These are phyloP conservation scores for Orius insidiosus DNA, from an alignment of 1,140 invertebrate species.

Conservation along the genomic window DNA sequence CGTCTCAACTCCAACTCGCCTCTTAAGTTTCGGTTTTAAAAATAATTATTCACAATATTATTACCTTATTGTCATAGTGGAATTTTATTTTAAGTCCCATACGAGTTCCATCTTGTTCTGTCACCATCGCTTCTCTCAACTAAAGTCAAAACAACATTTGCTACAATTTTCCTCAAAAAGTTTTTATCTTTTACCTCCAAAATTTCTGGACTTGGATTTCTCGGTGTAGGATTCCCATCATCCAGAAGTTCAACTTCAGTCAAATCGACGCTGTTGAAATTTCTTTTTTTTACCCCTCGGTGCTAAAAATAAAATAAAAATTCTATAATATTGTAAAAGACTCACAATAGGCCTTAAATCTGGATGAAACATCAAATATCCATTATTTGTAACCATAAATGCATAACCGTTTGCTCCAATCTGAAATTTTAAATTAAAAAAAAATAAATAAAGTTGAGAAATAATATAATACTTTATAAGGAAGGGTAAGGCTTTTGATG, in stretches of 20 bases:
- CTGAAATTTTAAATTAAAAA: conserved; percentile 31
- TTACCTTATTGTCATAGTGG: conserved; percentile 61
- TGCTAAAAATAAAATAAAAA: conserved; percentile 30
- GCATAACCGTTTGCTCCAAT: conserved; percentile 90
- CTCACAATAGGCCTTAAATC: conserved; percentile 55
- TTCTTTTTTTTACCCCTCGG: conserved; percentile 60
- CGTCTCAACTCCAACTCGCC: conserved; percentile 56
- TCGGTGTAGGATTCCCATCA: conserved; percentile 29
- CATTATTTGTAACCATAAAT: conserved; percentile 92
- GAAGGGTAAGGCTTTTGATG: conserved; percentile 67
- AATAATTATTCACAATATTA: conserved; percentile 13
- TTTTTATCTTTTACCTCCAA: conserved; percentile 20
- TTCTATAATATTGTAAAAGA: conserved; percentile 11
- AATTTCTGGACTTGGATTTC: conserved; percentile 21
- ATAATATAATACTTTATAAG: conserved; percentile 53
- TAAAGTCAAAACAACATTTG: conserved; percentile 24
- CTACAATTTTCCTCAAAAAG: background rate
- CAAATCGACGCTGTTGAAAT: conserved; percentile 92
- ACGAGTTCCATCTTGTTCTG: conserved; percentile 44
- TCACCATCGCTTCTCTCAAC: conserved; percentile 55
- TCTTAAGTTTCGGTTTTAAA: too few relatives aligned
- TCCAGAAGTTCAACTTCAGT: conserved; percentile 81
- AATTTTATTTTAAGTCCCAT: conserved; percentile 51
- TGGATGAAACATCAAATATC: conserved; percentile 72
- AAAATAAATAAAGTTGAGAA: background rate